Conservation (phyloP, 2,113 vertebrate genomes). For the Naja naja region DNA sequence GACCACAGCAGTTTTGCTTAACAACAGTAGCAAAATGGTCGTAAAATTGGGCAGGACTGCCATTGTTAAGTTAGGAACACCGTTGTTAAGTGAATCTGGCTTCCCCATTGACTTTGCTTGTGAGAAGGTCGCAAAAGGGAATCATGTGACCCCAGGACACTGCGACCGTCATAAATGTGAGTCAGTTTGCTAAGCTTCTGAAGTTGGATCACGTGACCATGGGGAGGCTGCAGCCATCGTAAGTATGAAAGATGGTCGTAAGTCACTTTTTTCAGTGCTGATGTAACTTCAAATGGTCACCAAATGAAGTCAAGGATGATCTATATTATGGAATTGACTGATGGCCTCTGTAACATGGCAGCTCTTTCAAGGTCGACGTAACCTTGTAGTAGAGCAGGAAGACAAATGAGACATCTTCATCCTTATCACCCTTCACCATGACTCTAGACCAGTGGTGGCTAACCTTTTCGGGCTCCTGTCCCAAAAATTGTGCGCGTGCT, state of each 20-base stretch:
- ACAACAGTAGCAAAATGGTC: not conserved
- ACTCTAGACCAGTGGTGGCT: no score
- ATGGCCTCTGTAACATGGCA: not conserved
- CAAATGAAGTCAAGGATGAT: not conserved
- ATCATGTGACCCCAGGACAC: no score
- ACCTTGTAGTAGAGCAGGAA: not conserved
- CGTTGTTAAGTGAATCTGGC: no score
- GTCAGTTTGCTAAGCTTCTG: not conserved
- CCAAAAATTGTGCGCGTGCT: no score
- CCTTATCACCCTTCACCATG: fast-evolving
- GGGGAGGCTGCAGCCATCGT: not conserved
- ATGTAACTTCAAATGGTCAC: fast-evolving
- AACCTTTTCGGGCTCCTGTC: no score
- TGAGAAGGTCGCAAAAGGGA: not conserved
- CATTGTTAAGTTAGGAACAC: not conserved
- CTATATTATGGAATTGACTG: not conserved
- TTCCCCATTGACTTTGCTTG: not conserved
- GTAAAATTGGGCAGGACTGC: not conserved
- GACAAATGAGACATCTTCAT: not conserved
- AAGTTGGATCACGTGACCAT: not conserved
- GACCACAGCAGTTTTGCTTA: not conserved
- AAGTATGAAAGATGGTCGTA: not conserved
- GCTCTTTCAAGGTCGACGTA: not conserved
- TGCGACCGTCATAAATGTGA: not conserved
- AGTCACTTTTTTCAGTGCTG: not conserved